Evolutionary conservation across 2,888 invertebrate genomes (phyloP), one percentile per base, ranked within the genome.

Genomic region (Pseudeuparius sepicola): DNA sequence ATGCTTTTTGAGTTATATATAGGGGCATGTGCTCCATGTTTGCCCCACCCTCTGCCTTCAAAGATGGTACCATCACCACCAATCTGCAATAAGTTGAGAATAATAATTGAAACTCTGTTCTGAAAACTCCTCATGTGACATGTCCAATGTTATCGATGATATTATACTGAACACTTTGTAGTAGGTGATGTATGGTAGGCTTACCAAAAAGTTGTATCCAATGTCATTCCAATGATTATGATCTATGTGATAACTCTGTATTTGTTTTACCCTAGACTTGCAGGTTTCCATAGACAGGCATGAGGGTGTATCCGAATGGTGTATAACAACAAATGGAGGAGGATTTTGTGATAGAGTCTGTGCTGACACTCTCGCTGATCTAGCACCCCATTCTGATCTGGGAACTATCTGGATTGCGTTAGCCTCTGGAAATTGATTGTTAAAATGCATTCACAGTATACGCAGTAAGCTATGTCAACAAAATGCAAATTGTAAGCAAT

Each of bases 11-110:
- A 59, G 51, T 78, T 77, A 45, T 70, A 77, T 4, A 66, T 66
- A 7, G 59, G 64, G 0, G 72, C 71, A 44, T 77, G 78, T 0
- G 73, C 67, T 0, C 77, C 78, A 6, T 63, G 61, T 23, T 65
- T 63, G 4, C 68, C 62, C 78, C 78, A 79, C 2, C 78, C 78
- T 2, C 66, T 55, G 1, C 77, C 78, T 56, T 78, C 76, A 46
- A 76, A 78, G 6, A 78, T 62, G 17, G 70, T 65, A 4, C 75
- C 77, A 50, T 77, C 75, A 15, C 71, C 71, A 4, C 77, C 77
- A 34, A 78, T 65, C 40, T 77, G 28, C 47, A 42, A 44, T 15
- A 40, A n/a, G n/a, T n/a, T n/a, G n/a, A n/a, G n/a, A n/a, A n/a
- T n/a, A n/a, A n/a, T n/a, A n/a, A n/a, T n/a, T n/a, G n/a, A n/a